Conservation (phyloP, 1,140 invertebrate species). For the Nasonia longicornis region DNA sequence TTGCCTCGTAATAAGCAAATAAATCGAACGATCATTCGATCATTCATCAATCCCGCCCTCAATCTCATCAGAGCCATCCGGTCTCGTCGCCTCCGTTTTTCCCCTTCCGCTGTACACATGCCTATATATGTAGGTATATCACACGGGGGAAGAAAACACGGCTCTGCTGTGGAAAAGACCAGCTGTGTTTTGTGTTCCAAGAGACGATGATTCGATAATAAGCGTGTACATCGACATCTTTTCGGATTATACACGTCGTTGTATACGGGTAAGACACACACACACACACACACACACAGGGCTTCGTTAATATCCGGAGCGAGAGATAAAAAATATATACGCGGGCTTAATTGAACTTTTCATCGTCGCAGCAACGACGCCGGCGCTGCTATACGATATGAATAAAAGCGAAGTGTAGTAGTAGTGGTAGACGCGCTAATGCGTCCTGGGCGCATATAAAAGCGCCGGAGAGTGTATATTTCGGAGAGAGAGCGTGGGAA, state of each 20-base stretch:
- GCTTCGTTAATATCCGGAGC: not conserved
- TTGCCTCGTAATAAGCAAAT: constrained; percentile 30
- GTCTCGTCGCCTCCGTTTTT: not conserved
- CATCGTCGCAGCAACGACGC: not conserved
- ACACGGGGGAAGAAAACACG: too few relatives aligned
- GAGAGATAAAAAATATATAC: not conserved
- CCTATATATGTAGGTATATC: too few relatives aligned
- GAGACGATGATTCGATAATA: not conserved
- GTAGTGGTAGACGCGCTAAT: not conserved
- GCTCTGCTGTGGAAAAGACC: too few relatives aligned
- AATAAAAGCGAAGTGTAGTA: not conserved
- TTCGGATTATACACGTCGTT: not conserved
- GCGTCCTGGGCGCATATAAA: not conserved
- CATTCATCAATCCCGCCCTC: not conserved
- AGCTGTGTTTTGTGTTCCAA: too few relatives aligned
- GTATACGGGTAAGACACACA: not conserved
- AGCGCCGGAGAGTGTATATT: not conserved
- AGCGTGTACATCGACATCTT: not conserved
- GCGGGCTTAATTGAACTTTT: not conserved
- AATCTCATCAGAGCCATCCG: not conserved
- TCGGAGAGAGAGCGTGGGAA: not conserved
- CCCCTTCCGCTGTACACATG: not conserved
- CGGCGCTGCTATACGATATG: not conserved
- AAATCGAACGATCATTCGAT: constrained; percentile 5
- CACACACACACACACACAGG: not conserved